Evolutionary conservation across 2,888 invertebrate species (phyloP).

Genomic region (Tipula unca): DNA sequence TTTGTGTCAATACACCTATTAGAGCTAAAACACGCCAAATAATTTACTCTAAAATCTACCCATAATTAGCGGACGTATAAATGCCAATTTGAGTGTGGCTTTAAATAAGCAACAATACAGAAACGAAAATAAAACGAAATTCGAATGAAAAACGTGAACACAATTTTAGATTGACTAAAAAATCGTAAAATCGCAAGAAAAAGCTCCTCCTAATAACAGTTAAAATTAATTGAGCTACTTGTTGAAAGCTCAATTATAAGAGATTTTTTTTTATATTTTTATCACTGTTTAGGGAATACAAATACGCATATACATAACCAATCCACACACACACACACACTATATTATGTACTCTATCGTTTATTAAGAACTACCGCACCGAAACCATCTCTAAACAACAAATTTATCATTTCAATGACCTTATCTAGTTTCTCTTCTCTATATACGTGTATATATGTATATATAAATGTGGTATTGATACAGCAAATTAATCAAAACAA

Average conservation of each 20-base stretch:
- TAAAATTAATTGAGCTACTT: not conserved
- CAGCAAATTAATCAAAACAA: not conserved
- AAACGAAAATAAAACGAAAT: too few species aligned
- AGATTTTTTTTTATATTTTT: not conserved
- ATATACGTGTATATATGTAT: not conserved
- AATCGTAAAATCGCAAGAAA: not conserved
- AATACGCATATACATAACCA: not conserved
- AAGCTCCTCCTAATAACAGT: not conserved
- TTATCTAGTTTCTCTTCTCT: not conserved
- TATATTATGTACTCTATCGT: not conserved
- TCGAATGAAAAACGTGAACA: not conserved
- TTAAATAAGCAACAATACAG: not conserved
- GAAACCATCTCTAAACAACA: not conserved
- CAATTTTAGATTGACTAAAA: not conserved
- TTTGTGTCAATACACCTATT: too few species aligned
- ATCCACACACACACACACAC: not conserved
- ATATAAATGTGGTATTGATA: not conserved
- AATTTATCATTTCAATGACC: not conserved
- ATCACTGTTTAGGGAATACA: not conserved
- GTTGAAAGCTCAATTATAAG: not conserved
- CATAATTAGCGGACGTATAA: too few species aligned
- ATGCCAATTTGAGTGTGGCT: not conserved
- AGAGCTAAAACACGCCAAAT: too few species aligned
- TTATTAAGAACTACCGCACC: not conserved
- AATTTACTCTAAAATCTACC: too few species aligned